These are phyloP conservation scores for Champsocephalus gunnari DNA, from an alignment of 2,797 vertebrate genomes.

Conservation along the genomic window DNA sequence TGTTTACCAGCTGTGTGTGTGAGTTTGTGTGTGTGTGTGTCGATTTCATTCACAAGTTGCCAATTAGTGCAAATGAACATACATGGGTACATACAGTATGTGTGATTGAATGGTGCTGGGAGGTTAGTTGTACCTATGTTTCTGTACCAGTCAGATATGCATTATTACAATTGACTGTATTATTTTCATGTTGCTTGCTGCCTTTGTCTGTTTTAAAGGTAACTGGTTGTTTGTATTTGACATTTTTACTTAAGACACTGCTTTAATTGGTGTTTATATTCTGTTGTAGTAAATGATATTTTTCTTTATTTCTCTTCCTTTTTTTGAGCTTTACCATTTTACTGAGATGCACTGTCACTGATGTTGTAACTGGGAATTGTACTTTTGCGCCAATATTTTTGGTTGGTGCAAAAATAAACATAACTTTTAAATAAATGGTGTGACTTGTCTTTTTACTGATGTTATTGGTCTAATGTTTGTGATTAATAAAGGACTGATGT, in stretches of 20 bases:
- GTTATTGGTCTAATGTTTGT: not conserved
- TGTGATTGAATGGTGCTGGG: conserved; percentile 7
- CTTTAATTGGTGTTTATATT: conserved; percentile 72
- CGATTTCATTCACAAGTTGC: too few species aligned
- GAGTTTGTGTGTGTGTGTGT: conserved; percentile 27
- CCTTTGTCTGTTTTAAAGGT: conserved; percentile 59
- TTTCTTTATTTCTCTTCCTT: conserved; percentile 39
- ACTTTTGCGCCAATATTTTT: conserved; percentile 66
- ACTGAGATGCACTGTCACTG: conserved; percentile 76
- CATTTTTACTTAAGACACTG: conserved; percentile 58
- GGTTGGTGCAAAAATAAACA: conserved; percentile 77
- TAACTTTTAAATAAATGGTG: conserved; percentile 68
- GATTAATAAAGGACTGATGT: not conserved
- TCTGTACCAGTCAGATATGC: conserved; percentile 56
- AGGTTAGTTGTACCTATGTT: conserved; percentile 44
- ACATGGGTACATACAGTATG: too few species aligned
- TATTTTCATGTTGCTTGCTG: conserved; percentile 48
- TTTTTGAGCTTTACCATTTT: conserved; percentile 68
- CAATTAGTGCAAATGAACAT: too few species aligned
- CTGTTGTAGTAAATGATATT: conserved; percentile 61
- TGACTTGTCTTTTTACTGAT: conserved; percentile 14
- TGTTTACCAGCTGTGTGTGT: conserved; percentile 53
- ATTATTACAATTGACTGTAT: conserved; percentile 73
- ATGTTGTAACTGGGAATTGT: conserved; percentile 74
- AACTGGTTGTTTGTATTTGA: conserved; percentile 63